These are phyloP conservation scores for Patella pellucida DNA, from an alignment of 2,888 invertebrate species.

Conservation along the genomic window DNA sequence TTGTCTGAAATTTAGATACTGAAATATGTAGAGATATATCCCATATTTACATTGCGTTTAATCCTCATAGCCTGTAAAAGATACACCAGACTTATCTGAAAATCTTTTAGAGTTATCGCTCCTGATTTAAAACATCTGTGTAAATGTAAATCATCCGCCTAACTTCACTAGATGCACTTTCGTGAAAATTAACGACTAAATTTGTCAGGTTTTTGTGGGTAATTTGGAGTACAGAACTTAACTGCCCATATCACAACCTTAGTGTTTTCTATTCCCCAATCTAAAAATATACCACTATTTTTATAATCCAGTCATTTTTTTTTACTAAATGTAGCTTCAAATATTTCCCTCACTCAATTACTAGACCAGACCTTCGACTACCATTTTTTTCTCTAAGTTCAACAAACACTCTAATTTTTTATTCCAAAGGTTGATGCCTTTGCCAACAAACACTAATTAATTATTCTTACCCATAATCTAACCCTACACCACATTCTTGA, in stretches of 20 bases:
- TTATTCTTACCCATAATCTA: neutral
- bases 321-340: neutral
- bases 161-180: neutral
- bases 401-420: neutral
- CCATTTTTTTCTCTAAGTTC: too few relatives aligned
- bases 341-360: neutral
- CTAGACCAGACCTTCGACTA: neutral
- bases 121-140: conserved; percentile 10
- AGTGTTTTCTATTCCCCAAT: neutral
- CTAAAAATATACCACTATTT: conserved; percentile 3
- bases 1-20: conserved; percentile 1
- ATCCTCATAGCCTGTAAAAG: conserved; percentile 2
- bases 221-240: conserved; percentile 5
- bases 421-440: neutral
- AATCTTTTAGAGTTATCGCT: conserved; percentile 7
- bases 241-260: conserved; percentile 2
- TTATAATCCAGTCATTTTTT: neutral
- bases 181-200: neutral
- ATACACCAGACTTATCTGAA: conserved; percentile 8
- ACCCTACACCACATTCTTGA: too few relatives aligned
- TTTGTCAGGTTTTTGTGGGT: neutral
- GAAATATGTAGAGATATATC: neutral
- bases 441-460: conserved; percentile 7
- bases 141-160: neutral
- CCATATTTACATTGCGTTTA: neutral